A percentile compares a stretch with the other conserved stretches of the same genome.
phyloP scores from a whole-genome alignment of 2,888 invertebrate species.

The Macrophya annulata region DNA sequence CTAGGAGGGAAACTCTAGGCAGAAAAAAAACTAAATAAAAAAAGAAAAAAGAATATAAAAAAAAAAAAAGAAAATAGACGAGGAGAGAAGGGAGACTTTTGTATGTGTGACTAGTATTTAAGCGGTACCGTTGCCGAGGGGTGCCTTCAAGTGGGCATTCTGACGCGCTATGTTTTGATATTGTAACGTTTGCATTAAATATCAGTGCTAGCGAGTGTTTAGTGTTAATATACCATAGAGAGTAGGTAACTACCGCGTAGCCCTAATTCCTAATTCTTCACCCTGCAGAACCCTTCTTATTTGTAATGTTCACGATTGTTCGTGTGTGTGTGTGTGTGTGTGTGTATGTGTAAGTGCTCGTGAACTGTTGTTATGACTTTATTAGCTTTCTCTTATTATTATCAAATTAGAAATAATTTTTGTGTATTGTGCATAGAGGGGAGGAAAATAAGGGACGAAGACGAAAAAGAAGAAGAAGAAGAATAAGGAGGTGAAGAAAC shows the following conservation, averaged over 20 bases:
- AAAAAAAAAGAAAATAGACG: not conserved
- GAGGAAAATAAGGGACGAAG: not conserved
- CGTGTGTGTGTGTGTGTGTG: not conserved
- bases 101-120: not conserved
- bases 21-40: slow-evolving; percentile 33
- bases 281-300: not conserved
- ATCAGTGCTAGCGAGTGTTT: slow-evolving; percentile 61
- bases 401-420: not conserved
- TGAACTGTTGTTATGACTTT: slow-evolving; percentile 26
- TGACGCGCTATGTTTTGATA: slow-evolving; percentile 71
- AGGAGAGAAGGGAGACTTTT: not conserved
- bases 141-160: slow-evolving; percentile 64
- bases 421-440: not conserved
- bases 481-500: not conserved
- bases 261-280: slow-evolving; percentile 19
- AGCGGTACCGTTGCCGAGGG: slow-evolving; percentile 50
- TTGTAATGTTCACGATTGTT: not conserved
- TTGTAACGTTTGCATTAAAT: slow-evolving; percentile 75
- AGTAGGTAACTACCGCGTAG: slow-evolving; percentile 8
- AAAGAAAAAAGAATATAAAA: not conserved
- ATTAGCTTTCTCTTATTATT: not conserved
- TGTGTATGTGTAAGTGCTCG: not conserved
- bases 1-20: slow-evolving; percentile 12
- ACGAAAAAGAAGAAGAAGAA: not conserved
- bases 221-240: not conserved